Evolutionary conservation across 2,797 vertebrate species (phyloP), one percentile per base, ranked within the genome.

Genomic region (Hippoglossus hippoglossus): DNA sequence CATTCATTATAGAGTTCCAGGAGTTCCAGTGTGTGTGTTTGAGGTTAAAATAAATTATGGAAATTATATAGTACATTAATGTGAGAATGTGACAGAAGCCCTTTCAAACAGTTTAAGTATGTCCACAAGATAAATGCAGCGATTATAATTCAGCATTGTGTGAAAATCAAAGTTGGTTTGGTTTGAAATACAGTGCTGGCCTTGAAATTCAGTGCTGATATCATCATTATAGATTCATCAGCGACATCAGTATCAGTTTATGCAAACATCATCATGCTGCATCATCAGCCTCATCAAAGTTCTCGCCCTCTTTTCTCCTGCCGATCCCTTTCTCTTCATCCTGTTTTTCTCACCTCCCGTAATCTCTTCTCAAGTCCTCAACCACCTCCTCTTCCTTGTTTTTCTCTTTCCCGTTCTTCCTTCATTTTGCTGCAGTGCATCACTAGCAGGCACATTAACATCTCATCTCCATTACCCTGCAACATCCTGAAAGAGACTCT

Each of bases 381-480:
- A 70, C 59, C 54, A 66, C 66, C 67, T 68, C 36, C 58, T 65
- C 54, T 73, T 74, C 56, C 67, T 83, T 71, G 64, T 71, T 60
- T 80, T 73, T 49, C 49, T 81, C 11, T 72, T 85, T 69, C 56
- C 82, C 59, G 59, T 75, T 60, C 82, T 83, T 75, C 63, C 73
- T 74, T 84, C 79, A 72, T 58, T 89, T 92, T 92, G 89, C 92
- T 91, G 91, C 92, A 93, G 80, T 91, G 90, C 89, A 88, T 91
- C 90, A 89, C 83, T 75, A 78, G 83, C 87, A 85, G 83, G 69
- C 82, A 84, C 84, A 93, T 92, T 92, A 91, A 90, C 90, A 90
- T 91, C 89, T 92, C 85, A 87, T 89, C 90, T 88, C 79, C 84
- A 91, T 90, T 89, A 86, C 68, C 77, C 65, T 70, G 71, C 75